Conservation (phyloP, 2,888 invertebrate genomes). For the Aleiodes leptofemur region DNA sequence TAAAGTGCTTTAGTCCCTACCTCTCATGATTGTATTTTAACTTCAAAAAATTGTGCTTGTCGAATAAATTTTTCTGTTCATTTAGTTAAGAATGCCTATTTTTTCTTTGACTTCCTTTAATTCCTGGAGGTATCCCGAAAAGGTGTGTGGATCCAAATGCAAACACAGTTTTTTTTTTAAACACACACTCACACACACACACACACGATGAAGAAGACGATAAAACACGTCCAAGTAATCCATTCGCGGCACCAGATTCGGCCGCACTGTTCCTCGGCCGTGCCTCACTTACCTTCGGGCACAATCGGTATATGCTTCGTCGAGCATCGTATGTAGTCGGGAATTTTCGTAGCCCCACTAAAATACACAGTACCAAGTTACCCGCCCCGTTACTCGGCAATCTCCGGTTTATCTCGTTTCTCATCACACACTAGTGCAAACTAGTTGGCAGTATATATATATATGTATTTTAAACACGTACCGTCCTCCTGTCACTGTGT, state of each 20-base stretch:
- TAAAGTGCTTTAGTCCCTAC: not conserved
- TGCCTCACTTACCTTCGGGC: constrained; percentile 41
- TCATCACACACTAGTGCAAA: not conserved
- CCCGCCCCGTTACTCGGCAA: constrained; percentile 52
- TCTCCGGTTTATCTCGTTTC: constrained; percentile 45
- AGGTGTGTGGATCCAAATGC: no score
- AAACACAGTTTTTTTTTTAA: constrained; percentile 45
- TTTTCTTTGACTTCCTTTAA: no score
- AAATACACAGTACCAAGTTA: constrained; percentile 11
- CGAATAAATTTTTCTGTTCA: no score
- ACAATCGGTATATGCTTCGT: constrained; percentile 62
- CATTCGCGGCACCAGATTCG: constrained; percentile 76
- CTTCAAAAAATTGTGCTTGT: not conserved
- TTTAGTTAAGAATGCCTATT: no score
- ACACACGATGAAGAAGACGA: constrained; percentile 35
- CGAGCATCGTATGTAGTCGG: constrained; percentile 75
- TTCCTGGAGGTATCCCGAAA: not conserved
- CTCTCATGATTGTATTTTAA: not conserved
- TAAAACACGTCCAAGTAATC: constrained; percentile 71
- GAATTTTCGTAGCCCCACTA: constrained; percentile 64
- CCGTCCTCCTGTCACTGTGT: no score
- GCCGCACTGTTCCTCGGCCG: constrained; percentile 63
- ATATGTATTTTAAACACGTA: not conserved
- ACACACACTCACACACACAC: constrained; percentile 37
- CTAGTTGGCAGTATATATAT: not conserved